Percentiles rank a stretch among this genome's conserved stretches.
These are phyloP conservation scores for Cyanistes caeruleus DNA, from an alignment of 2,113 vertebrate genomes.

Conservation along the genomic window DNA sequence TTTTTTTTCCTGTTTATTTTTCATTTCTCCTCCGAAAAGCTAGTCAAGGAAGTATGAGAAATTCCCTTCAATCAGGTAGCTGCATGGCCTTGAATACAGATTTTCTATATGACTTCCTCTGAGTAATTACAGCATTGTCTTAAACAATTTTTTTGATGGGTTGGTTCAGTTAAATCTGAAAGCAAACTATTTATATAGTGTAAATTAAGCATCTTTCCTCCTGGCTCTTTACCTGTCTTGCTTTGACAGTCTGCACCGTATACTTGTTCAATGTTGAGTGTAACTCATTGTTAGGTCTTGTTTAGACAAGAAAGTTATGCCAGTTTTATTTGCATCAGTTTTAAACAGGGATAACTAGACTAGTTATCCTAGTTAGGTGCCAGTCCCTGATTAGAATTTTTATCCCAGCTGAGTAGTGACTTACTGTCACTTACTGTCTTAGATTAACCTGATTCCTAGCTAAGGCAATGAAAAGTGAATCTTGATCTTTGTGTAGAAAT, in stretches of 20 bases:
- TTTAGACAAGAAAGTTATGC: background rate
- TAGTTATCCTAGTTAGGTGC: no score
- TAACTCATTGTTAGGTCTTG: background rate
- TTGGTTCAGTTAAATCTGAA: background rate
- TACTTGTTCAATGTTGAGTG: background rate
- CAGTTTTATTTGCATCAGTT: background rate
- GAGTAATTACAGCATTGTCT: background rate
- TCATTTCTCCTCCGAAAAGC: background rate
- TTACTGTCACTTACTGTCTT: background rate
- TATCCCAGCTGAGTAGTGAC: background rate
- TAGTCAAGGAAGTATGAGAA: background rate
- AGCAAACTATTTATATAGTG: background rate
- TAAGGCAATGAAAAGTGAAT: background rate
- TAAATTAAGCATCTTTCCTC: background rate
- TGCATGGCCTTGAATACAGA: background rate
- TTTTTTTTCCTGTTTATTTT: background rate
- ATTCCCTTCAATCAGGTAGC: background rate
- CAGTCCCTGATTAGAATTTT: background rate
- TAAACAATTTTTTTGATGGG: background rate
- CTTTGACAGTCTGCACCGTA: background rate
- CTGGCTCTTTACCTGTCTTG: background rate
- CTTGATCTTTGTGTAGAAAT: background rate
- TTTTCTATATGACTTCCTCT: background rate
- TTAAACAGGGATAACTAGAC: background rate
- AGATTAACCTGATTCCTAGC: background rate